phyloP scores from a whole-genome alignment of 1,140 invertebrate species.

The Luehdorfia chinensis region DNA sequence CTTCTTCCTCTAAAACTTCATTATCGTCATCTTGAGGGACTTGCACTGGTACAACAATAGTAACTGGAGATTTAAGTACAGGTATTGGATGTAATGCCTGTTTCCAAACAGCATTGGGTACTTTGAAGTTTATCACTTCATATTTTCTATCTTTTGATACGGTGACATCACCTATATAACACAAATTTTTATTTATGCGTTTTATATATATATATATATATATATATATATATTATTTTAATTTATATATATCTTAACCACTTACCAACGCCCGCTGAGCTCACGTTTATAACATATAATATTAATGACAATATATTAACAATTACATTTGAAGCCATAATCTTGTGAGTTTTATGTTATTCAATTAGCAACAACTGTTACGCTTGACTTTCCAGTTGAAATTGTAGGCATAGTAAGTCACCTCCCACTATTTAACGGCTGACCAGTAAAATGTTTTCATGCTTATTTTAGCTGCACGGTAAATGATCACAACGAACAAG shows the following conservation, averaged over 20 bases:
- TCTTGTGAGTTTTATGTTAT: conserved; percentile 12
- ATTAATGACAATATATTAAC: not conserved
- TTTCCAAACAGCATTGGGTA: conserved; percentile 50
- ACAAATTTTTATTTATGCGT: not conserved
- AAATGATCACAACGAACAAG: conserved; percentile 61
- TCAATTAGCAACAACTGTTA: conserved; percentile 37
- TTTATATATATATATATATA: not conserved
- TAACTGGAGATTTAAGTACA: conserved; percentile 54
- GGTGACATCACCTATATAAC: conserved; percentile 46
- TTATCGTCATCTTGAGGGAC: conserved; percentile 38
- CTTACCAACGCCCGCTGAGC: conserved; percentile 14
- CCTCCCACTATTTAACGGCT: conserved; percentile 63
- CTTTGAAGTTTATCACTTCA: conserved; percentile 47
- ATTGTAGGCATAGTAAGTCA: conserved; percentile 50
- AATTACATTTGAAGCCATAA: conserved; percentile 1
- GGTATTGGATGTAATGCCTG: conserved; percentile 53
- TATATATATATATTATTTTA: not conserved
- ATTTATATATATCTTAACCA: not conserved
- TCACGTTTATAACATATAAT: conserved; percentile 3
- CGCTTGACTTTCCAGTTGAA: conserved; percentile 46
- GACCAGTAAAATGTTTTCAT: conserved; percentile 49
- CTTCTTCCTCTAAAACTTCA: conserved; percentile 28
- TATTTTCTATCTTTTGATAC: conserved; percentile 43
- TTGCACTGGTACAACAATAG: conserved; percentile 54
- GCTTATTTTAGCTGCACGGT: conserved; percentile 49